Base-by-base conservation (phyloP, 2,113 vertebrate species). In the Hippocampus abdominalis region DNA sequence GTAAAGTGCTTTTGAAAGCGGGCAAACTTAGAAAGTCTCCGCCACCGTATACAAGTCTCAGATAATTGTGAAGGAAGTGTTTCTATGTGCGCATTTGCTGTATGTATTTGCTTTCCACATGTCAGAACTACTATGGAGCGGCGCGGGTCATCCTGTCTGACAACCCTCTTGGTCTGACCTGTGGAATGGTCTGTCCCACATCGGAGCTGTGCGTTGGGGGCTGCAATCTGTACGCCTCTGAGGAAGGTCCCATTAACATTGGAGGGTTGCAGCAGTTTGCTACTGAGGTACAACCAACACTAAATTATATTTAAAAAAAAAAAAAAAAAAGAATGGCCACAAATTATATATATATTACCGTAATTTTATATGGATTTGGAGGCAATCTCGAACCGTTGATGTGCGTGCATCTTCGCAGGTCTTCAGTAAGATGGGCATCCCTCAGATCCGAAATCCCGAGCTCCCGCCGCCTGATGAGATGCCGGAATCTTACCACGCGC, bases 201-300 rank as follows among this genome's bases (percentile, higher is more conserved):
- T 97, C 96, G 2, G 95, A 98, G 77, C 93, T 97, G 68, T 96
- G 95, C 75, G 95, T 91, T 1, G 90, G 90, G 1, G 90, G 91
- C 39, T 92, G 89, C 73, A 92, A 92, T 78, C 77, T 92, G 15
- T 94, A 92, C 56, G 95, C 95, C 10, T 90, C 94, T 11, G 96
- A 98, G 78, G 94, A 99, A 76, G 97, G 96, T 64, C 94, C 96
- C 11, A 96, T 98, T 79, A 99, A 98, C 86, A 98, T 98, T 36
- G 96, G 95, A 70, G 97, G 96, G 61, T 65, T 98, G 49, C 97
- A 99, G 87, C 97, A 98, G 87, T 99, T 97, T 88, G 93, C 97
- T 70, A 92, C 91, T 3, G 96, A 99, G 95, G 97, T 98, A 93
- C 11, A 88, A 18, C 4, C n/a, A 20, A n/a, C 46, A 51, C 36